A percentile compares a stretch with the other conserved stretches of the same genome.
These are phyloP conservation scores for Geophilus truncorum DNA, from an alignment of 2,888 invertebrate species.

Conservation along the genomic window DNA sequence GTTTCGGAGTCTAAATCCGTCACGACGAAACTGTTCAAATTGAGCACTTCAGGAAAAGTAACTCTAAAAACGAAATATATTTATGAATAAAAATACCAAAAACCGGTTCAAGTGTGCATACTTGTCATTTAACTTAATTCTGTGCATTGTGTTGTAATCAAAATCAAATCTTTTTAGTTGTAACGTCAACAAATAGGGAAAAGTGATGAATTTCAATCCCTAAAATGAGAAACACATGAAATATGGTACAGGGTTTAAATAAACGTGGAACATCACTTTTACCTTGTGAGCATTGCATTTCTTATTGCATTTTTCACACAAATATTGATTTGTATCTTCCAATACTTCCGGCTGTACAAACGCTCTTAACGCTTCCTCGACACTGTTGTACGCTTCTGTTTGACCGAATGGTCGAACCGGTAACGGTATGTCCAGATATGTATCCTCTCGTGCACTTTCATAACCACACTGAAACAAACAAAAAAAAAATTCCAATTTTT, in stretches of 20 bases:
- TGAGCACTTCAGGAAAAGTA: slow-evolving; percentile 71
- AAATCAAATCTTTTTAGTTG: slow-evolving; percentile 87
- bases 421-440: slow-evolving; percentile 77
- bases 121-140: slow-evolving; percentile 83
- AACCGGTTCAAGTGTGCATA: slow-evolving; percentile 48
- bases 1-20: slow-evolving; percentile 32
- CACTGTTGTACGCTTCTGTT: slow-evolving; percentile 67
- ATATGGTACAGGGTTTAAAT: no score
- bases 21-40: slow-evolving; percentile 67
- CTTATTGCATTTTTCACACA: slow-evolving; percentile 77
- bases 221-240: slow-evolving; percentile 39
- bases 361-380: slow-evolving; percentile 75
- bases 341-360: slow-evolving; percentile 80
- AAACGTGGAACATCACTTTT: no score
- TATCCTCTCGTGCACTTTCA: slow-evolving; percentile 75
- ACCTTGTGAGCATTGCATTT: slow-evolving; percentile 81
- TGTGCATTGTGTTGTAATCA: slow-evolving; percentile 73
- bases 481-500: not conserved
- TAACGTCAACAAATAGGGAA: slow-evolving; percentile 78
- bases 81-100: not conserved
- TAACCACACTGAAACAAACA: slow-evolving; percentile 58
- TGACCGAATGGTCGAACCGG: slow-evolving; percentile 79
- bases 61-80: slow-evolving; percentile 57
- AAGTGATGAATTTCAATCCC: slow-evolving; percentile 76
- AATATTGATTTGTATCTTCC: slow-evolving; percentile 78